Base-by-base conservation (phyloP, 2,888 invertebrate genomes). In the Heteropelma amictum region DNA sequence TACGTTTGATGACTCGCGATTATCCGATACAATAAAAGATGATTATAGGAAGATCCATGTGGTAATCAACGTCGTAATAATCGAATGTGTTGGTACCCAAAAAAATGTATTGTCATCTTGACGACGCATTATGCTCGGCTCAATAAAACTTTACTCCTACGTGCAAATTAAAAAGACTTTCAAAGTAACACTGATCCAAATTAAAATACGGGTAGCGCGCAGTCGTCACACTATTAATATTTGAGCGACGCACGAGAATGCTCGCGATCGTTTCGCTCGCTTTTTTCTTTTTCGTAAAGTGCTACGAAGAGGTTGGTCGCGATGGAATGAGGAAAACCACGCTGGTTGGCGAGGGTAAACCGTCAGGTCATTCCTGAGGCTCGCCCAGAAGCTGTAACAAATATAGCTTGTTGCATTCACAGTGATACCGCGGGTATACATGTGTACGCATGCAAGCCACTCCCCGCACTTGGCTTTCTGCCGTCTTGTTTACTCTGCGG, bases 341-440 rank as follows among this genome's bases (percentile, higher is more conserved):
- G 23, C 45, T 45, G 56, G 38, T 30, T 21, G 58, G 42, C 45
- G 33, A 26, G 63, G 35, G 26, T 45, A 45, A 33, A 53, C 17
- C 45, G 26, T 45, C 26, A 10, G 28, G 3, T 42, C 30, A 14
- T 47, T 40, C 6, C 3, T 26, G 14, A 67, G 51, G 68, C 72
- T 77, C 68, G 61, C 76, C 72, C 72, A 71, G 73, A 67, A 71
- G 7, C 53, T 58, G 14, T 38, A 72, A 69, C 78, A 76, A 81
- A 81, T 83, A 84, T 82, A 84, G 84, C 84, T 85, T 84, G 85
- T 85, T 86, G 84, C 83, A 85, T 85, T 84, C 79, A 83, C 80
- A 81, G 38, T 19, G 33, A 42, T 45, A 21, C 30, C n/a, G 23
- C 6, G 8, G 38, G 19, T 53, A 3, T 54, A 12, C 33, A 14